Base-by-base conservation (phyloP, 2,888 invertebrate species). In the Limnephilus marmoratus region DNA sequence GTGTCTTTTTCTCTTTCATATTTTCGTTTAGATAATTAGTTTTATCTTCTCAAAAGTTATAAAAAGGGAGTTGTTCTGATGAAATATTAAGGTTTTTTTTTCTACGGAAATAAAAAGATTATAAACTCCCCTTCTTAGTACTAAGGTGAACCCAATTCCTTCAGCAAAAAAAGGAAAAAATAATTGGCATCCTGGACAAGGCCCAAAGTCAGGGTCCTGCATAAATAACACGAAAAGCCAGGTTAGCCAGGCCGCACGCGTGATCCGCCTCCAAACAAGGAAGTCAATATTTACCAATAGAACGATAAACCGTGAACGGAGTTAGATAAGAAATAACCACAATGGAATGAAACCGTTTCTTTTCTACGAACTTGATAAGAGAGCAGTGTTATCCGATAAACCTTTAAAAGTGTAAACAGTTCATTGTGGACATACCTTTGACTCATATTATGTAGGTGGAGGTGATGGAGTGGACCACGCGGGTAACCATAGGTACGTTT, bases 261-360 rank as follows among this genome's bases (percentile, higher is more conserved):
- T 83, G 83, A 83, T 41, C 83, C 13, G 83, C 24, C 24, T 34
- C 18, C 34, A n/a, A 83, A 83, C 37, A 41, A 83, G 83, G 83
- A 83, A 83, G 83, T 83, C 31, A 83, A 83, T 83, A 83, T 83
- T 83, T 41, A 18, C 83, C 83, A 83, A 83, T 41, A 83, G 83
- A 37, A 37, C 34, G 83, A 83, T 37, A 83, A 18, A 68, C 68
- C 68, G 24, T 68, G 24, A 68, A 68, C 53, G 53, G 5, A 68
- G 24, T 68, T n/a, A 68, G 68, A 83, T 83, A 83, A 83, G 34
- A 37, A 34, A 15, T 15, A 37, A 34, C 31, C 34, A 37, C 83
- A 82, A n/a, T 68, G 68, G 68, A 68, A 68, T 68, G 68, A 68
- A 68, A 68, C 68, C 24, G 68, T 68, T 68, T 68, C 68, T 68